A percentile compares a stretch with the other conserved stretches of the same genome.
Conservation (phyloP, 1,140 invertebrate species). For the Drosophila insularis region DNA sequence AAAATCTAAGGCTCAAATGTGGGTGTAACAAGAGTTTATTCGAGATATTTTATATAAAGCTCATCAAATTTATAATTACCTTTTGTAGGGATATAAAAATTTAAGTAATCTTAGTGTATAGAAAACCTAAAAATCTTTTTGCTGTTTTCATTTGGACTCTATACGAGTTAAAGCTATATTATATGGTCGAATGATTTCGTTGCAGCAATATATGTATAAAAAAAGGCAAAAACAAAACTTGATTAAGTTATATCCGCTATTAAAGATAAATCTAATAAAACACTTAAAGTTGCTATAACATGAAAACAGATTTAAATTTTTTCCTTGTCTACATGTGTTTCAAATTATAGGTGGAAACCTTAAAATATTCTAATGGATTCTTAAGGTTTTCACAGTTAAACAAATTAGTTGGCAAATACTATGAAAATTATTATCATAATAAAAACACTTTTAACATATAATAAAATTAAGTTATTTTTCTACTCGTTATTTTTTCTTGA, state of each 20-base stretch:
- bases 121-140: background rate
- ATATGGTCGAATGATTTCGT: constrained; percentile 7
- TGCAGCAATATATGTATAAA: background rate
- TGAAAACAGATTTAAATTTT: too few species aligned
- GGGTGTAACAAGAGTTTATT: background rate
- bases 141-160: background rate
- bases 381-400: too few species aligned
- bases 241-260: background rate
- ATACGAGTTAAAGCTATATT: background rate
- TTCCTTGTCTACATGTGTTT: too few species aligned
- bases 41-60: background rate
- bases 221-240: background rate
- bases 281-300: background rate
- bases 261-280: background rate
- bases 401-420: too few species aligned
- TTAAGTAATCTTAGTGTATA: background rate
- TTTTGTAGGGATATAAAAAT: background rate
- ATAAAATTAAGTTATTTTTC: too few species aligned
- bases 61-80: background rate
- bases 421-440: too few species aligned
- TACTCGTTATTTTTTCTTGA: too few species aligned
- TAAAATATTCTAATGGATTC: too few species aligned
- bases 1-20: background rate
- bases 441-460: too few species aligned
- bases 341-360: too few species aligned